phyloP scores from a whole-genome alignment of 2,888 invertebrate species.

The Xestia xanthographa region DNA sequence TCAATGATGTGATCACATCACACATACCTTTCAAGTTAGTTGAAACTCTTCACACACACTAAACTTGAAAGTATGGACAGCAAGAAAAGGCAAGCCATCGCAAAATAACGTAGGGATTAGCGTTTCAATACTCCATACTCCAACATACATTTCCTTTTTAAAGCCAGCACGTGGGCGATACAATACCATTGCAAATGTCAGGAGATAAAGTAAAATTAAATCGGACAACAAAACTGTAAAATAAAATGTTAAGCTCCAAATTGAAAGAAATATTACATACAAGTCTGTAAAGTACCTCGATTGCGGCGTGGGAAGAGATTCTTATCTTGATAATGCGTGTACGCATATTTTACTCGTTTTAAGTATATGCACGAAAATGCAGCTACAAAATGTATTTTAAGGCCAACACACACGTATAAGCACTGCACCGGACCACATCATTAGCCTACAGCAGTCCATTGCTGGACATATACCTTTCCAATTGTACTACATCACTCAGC shows the following conservation, averaged over 20 bases:
- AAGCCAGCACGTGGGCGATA: constrained; percentile 69
- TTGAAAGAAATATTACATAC: constrained; percentile 56
- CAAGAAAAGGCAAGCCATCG: background rate
- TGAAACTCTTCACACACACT: background rate
- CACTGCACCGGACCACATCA: background rate
- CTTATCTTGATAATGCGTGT: constrained; percentile 56
- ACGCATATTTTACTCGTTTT: constrained; percentile 57
- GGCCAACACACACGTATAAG: background rate
- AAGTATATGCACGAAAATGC: constrained; percentile 50
- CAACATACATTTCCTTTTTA: constrained; percentile 73
- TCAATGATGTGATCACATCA: background rate
- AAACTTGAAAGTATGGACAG: background rate
- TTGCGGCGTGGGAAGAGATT: constrained; percentile 56
- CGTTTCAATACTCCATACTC: constrained; percentile 22
- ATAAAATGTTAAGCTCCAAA: constrained; percentile 52
- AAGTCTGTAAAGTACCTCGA: constrained; percentile 47
- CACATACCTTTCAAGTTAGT: background rate
- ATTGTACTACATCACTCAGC: background rate
- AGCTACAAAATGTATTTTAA: constrained; percentile 30
- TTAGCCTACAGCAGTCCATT: background rate
- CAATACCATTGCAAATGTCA: constrained; percentile 71
- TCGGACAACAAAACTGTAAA: constrained; percentile 37
- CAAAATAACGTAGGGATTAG: constrained; percentile 10
- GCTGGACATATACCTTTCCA: background rate
- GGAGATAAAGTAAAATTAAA: constrained; percentile 65